Conservation (phyloP, 2,113 vertebrate species). For the Urocolius indicus region DNA sequence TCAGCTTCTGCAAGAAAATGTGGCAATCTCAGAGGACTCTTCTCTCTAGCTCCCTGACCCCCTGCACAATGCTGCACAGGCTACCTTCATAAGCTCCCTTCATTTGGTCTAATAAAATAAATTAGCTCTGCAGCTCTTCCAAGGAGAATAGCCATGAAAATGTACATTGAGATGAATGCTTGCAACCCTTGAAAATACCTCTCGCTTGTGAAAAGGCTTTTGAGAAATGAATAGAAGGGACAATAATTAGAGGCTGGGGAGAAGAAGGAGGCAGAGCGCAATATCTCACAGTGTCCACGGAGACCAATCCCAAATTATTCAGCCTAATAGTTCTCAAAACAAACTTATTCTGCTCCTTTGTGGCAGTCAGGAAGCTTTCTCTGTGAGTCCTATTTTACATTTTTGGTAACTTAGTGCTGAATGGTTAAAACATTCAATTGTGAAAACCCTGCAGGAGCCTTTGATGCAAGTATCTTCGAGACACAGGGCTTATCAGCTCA, state of each 20-base stretch:
- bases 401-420: not conserved
- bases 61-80: not conserved
- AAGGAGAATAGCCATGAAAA: slow-evolving; percentile 41
- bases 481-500: slow-evolving; percentile 6
- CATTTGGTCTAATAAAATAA: slow-evolving; percentile 20
- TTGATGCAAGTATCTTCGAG: slow-evolving; percentile 14
- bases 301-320: slow-evolving; percentile 39
- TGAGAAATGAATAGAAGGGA: slow-evolving; percentile 39
- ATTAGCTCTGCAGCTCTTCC: slow-evolving; percentile 26
- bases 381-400: slow-evolving; percentile 14
- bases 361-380: not conserved
- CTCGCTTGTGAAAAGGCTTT: slow-evolving; percentile 27
- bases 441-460: slow-evolving; percentile 37
- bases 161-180: slow-evolving; percentile 23
- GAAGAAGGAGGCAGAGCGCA: not conserved
- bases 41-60: not conserved
- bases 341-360: slow-evolving; percentile 7
- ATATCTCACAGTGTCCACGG: slow-evolving; percentile 3
- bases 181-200: slow-evolving; percentile 31
- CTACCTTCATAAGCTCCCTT: slow-evolving; percentile 17
- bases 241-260: slow-evolving; percentile 1
- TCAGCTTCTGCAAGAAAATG: not conserved
- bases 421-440: not conserved
- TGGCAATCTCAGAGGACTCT: not conserved
- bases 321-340: slow-evolving; percentile 30